These are phyloP conservation scores for Caranx melampygus DNA, from an alignment of 2,113 vertebrate genomes.

Conservation along the genomic window DNA sequence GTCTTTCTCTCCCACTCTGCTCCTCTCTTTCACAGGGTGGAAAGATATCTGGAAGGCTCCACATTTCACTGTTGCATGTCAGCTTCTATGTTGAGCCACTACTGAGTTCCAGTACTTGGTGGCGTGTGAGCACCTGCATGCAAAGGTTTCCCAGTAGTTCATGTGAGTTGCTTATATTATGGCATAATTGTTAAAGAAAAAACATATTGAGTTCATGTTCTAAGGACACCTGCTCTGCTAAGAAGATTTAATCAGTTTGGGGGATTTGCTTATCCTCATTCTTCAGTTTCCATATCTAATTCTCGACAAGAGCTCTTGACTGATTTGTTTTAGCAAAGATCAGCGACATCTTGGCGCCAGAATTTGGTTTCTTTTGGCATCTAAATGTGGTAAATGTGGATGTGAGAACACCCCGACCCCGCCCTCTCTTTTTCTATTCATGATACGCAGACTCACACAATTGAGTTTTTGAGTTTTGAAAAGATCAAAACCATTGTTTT, in stretches of 20 bases:
- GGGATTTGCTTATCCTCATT: not conserved
- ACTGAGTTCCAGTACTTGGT: conserved; percentile 13
- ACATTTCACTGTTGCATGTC: conserved; percentile 70
- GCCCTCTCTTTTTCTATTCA: not conserved
- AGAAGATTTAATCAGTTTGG: too few species aligned
- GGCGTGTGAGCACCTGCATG: conserved; percentile 1
- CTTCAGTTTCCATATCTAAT: not conserved
- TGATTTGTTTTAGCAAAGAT: not conserved
- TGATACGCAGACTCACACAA: not conserved
- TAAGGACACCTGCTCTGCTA: not conserved
- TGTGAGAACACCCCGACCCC: not conserved
- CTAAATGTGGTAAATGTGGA: conserved; percentile 2
- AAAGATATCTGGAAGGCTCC: conserved; percentile 66
- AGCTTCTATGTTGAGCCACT: conserved; percentile 29
- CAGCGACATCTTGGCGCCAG: conserved; percentile 14
- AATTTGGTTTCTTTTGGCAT: conserved; percentile 26
- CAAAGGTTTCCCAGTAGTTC: not conserved
- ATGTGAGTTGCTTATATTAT: not conserved
- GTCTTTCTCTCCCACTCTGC: not conserved
- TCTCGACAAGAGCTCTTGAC: not conserved
- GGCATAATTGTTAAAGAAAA: not conserved
- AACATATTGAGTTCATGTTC: too few species aligned
- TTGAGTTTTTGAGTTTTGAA: not conserved
- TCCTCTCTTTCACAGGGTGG: conserved; percentile 27
- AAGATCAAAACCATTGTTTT: conserved; percentile 2